Base-by-base conservation (phyloP, 2,888 invertebrate genomes). In the Heliothis peltigera region DNA sequence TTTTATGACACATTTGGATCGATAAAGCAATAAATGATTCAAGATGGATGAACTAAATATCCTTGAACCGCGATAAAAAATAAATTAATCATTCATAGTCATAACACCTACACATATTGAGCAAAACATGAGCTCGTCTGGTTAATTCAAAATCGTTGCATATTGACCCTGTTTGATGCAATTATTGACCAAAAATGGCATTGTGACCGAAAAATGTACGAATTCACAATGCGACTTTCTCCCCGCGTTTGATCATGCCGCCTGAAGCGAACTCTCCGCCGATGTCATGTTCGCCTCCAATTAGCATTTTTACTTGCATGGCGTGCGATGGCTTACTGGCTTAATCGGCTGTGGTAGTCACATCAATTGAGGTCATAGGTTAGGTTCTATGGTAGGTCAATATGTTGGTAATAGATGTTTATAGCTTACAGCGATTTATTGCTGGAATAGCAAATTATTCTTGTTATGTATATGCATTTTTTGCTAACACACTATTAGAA, bases 161-260 rank as follows among this genome's bases (percentile, higher is more conserved):
- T 69, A 55, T 69, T 80, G 84, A 84, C 85, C 87, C 75, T 81
- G 79, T 87, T 85, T 67, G 70, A 77, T 64, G 75, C 82, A 87
- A 88, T 88, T 89, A 88, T 87, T 83, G 65, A 81, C 87, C 87
- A 81, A 84, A 87, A 85, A 84, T 78, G 83, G 86, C 71, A 80
- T 70, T 77, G 77, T 81, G 75, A 70, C 79, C 77, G 69, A 80
- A 83, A 82, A 80, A 66, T 80, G 70, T 80, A 83, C 83, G 69
- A 55, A 85, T 85, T 79, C 80, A 77, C 80, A 81, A 80, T 77
- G 79, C 66, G 70, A 80, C 84, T 86, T 84, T 88, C 86, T 81
- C 85, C 72, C 53, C 53, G 53, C 70, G 75, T 81, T 85, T 88
- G 84, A 84, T 74, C 73, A 57, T 54, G 71, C 86, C 87, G 87